A percentile compares a stretch with the other conserved stretches of the same genome.
Conservation (phyloP, 2,113 vertebrate genomes). For the Poicephalus gulielmi region DNA sequence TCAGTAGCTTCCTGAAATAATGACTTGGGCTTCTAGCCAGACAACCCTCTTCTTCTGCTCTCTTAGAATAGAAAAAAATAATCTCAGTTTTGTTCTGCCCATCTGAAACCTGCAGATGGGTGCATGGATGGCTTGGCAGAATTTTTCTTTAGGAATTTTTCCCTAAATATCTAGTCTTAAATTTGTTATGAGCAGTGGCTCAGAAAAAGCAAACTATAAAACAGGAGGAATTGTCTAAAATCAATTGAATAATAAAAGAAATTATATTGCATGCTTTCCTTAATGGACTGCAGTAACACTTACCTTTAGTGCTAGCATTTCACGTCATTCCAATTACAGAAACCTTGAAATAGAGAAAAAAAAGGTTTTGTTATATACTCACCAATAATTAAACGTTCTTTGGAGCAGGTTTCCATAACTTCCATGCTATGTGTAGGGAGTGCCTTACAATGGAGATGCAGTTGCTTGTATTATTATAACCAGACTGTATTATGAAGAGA, state of each 20-base stretch:
- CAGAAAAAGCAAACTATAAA: not conserved
- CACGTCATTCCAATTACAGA: slow-evolving; percentile 21
- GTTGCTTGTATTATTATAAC: not conserved
- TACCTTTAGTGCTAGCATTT: not conserved
- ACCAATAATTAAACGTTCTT: slow-evolving; percentile 19
- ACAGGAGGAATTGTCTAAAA: not conserved
- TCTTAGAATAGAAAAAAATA: not conserved
- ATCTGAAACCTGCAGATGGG: not conserved
- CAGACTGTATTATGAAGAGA: not conserved
- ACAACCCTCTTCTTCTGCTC: not conserved
- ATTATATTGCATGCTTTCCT: not conserved
- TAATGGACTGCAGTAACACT: not conserved
- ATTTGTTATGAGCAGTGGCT: not conserved
- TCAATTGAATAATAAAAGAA: not conserved
- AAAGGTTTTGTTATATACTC: slow-evolving; percentile 2
- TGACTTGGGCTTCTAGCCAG: not conserved
- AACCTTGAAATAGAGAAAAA: not conserved
- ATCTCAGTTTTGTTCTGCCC: not conserved
- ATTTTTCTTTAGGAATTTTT: not conserved
- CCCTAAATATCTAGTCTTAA: not conserved
- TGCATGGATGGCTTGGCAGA: not conserved
- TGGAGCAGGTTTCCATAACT: slow-evolving; percentile 2
- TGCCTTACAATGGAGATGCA: not conserved
- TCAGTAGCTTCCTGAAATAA: slow-evolving; percentile 19
- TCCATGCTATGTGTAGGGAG: not conserved